Conservation (phyloP, 2,888 invertebrate species). For the Trachelus iudaicus region DNA sequence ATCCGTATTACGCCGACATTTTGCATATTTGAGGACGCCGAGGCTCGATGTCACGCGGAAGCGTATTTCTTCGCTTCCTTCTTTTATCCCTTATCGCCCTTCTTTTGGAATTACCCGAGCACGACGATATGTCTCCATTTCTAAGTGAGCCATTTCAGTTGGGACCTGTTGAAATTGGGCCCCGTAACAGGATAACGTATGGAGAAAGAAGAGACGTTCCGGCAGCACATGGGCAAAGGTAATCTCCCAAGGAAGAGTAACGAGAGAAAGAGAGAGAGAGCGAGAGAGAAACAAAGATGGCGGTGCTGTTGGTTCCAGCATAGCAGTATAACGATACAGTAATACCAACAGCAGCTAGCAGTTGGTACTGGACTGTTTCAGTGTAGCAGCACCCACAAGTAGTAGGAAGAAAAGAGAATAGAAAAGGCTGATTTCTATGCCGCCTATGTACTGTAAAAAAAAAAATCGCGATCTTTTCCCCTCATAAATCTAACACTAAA, state of each 20-base stretch:
- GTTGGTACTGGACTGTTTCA: background rate
- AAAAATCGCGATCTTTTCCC: background rate
- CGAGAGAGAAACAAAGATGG: background rate
- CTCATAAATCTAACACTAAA: constrained; percentile 1
- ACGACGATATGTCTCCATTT: background rate
- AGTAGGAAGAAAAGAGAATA: constrained; percentile 3
- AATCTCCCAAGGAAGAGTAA: background rate
- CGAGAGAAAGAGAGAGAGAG: background rate
- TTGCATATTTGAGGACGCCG: background rate
- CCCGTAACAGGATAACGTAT: background rate
- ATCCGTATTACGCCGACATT: background rate
- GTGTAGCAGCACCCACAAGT: background rate
- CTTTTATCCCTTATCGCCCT: background rate
- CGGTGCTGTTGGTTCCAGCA: background rate
- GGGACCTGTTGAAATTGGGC: background rate
- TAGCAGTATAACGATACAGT: background rate
- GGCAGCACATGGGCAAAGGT: background rate
- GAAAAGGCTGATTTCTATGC: background rate
- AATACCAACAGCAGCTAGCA: background rate
- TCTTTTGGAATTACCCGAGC: background rate
- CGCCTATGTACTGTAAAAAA: background rate
- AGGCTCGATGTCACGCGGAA: background rate
- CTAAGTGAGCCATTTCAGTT: background rate
- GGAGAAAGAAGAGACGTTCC: background rate
- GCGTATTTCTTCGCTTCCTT: background rate